Percentiles rank a stretch among this genome's conserved stretches.
These are phyloP conservation scores for Apostichopus parvimensis DNA, from an alignment of 35 echinoderm and acorn worm genomes.

Conservation along the genomic window DNA sequence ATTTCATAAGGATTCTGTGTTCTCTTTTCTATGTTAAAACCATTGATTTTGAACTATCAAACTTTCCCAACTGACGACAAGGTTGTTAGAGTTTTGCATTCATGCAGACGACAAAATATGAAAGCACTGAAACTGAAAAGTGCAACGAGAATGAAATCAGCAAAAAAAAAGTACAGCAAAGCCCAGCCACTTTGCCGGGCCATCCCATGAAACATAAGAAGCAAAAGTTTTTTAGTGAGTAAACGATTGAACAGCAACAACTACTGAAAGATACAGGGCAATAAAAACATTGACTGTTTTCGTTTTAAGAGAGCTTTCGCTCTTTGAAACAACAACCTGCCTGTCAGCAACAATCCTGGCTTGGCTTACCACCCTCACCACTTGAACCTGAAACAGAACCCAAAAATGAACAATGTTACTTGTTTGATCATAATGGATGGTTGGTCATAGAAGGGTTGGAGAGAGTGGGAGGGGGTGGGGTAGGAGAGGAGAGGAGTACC, in stretches of 20 bases:
- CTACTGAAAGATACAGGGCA: slow-evolving; percentile 11
- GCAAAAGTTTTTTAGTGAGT: background rate
- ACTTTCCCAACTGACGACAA: too few species aligned
- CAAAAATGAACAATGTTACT: slow-evolving; percentile 7
- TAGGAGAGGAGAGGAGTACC: too few species aligned
- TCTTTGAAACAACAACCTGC: background rate
- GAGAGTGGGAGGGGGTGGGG: too few species aligned
- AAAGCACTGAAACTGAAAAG: background rate
- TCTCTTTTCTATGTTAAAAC: too few species aligned
- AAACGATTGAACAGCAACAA: background rate
- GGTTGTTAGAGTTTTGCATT: too few species aligned
- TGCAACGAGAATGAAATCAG: background rate
- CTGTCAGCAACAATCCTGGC: slow-evolving; percentile 22
- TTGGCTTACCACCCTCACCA: slow-evolving; percentile 38
- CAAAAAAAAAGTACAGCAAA: background rate
- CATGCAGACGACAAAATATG: too few species aligned
- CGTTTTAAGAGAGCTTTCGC: background rate
- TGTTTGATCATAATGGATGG: too few species aligned
- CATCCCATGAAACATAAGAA: background rate
- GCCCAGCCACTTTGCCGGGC: background rate
- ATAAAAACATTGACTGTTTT: background rate
- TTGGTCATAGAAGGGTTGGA: too few species aligned
- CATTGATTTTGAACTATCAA: too few species aligned
- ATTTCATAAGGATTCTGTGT: too few species aligned
- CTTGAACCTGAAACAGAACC: slow-evolving; percentile 14